phyloP scores from a whole-genome alignment of 1,140 invertebrate genomes.

The Aphaenogaster ashmeadi region DNA sequence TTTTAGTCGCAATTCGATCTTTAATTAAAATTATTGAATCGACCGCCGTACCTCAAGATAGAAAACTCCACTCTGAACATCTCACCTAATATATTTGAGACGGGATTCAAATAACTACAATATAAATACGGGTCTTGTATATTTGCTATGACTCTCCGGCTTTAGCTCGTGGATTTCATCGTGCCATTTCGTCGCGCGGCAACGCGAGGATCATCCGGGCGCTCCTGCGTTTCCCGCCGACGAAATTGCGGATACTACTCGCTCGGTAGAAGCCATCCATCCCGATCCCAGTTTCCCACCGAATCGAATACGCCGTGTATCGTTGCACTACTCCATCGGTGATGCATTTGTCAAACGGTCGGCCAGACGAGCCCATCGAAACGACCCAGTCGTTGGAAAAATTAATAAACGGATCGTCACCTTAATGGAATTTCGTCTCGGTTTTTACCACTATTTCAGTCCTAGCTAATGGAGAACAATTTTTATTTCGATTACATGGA shows the following conservation, averaged over 20 bases:
- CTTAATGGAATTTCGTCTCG: conserved; percentile 49
- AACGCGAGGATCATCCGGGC: conserved; percentile 35
- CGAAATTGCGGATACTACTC: conserved; percentile 59
- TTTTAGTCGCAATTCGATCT: background rate
- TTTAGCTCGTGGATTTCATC: conserved; percentile 40
- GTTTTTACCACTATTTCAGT: conserved; percentile 14
- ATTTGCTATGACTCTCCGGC: conserved; percentile 1
- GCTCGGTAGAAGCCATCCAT: conserved; percentile 54
- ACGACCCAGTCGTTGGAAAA: conserved; percentile 38
- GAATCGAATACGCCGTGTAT: conserved; percentile 62
- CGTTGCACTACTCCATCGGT: conserved; percentile 54
- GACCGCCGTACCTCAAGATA: background rate
- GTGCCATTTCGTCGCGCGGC: conserved; percentile 22
- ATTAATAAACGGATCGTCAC: conserved; percentile 60
- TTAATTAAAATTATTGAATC: conserved; percentile 17
- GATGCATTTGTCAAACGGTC: conserved; percentile 66
- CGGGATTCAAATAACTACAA: background rate
- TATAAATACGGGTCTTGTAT: conserved; percentile 13
- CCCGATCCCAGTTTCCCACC: conserved; percentile 47
- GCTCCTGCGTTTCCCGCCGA: conserved; percentile 43
- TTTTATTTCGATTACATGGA: background rate
- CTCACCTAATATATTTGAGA: background rate
- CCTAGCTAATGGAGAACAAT: background rate
- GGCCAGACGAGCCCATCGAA: conserved; percentile 41
- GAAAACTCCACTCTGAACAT: background rate